A percentile compares a stretch with the other conserved stretches of the same genome.
phyloP scores from a whole-genome alignment of 2,888 invertebrate genomes.

The Alviniconcha strummeri region DNA sequence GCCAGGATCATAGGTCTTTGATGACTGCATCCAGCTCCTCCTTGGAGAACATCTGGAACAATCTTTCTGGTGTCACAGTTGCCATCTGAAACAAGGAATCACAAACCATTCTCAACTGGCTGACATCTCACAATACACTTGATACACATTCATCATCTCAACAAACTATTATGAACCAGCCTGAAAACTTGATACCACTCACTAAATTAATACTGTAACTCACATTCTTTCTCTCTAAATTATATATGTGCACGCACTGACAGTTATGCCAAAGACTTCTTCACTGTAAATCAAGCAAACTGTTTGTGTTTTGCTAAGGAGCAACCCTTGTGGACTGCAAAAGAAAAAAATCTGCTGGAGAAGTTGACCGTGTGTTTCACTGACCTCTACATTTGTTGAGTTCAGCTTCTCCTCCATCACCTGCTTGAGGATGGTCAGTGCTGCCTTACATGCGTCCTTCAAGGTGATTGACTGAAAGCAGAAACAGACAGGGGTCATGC shows the following conservation, averaged over 20 bases:
- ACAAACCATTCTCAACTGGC: neutral
- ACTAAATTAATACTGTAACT: too few species aligned
- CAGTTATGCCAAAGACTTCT: too few species aligned
- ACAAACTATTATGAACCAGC: neutral
- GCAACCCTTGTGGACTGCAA: too few species aligned
- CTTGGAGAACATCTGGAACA: constrained; percentile 93
- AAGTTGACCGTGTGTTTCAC: constrained; percentile 1
- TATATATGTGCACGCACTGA: too few species aligned
- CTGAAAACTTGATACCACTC: too few species aligned
- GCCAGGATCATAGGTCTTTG: constrained; percentile 62
- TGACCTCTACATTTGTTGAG: constrained; percentile 94
- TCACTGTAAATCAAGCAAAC: too few species aligned
- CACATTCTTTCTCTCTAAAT: too few species aligned
- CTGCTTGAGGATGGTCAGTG: constrained; percentile 95
- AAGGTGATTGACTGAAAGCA: constrained; percentile 88
- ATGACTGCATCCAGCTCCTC: constrained; percentile 94
- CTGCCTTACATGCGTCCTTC: constrained; percentile 92
- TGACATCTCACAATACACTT: neutral
- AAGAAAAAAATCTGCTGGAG: too few species aligned
- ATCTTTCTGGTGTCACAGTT: constrained; percentile 88
- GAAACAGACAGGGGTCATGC: too few species aligned
- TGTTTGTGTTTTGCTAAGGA: too few species aligned
- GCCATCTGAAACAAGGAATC: constrained; percentile 78
- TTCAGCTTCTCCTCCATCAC: constrained; percentile 99
- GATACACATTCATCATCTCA: neutral